Evolutionary conservation across 2,797 vertebrate genomes (phyloP).

Genomic region (Echeneis naucrates): DNA sequence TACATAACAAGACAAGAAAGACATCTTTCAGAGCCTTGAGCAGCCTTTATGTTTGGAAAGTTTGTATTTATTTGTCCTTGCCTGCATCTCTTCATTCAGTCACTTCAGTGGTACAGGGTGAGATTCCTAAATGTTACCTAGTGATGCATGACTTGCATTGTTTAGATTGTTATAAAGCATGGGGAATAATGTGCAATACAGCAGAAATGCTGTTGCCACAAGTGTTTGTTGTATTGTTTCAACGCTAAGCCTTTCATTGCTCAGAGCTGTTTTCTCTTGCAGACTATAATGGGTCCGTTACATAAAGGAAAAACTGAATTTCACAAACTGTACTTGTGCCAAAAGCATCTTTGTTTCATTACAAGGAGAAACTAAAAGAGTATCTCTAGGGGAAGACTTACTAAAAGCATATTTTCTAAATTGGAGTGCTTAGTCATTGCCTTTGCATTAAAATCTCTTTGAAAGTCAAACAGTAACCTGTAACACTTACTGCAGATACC

Average conservation of each 20-base stretch:
- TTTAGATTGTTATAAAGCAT: slow-evolving; percentile 23
- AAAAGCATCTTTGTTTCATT: slow-evolving; percentile 8
- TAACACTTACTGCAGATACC: slow-evolving; percentile 1
- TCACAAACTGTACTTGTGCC: slow-evolving; percentile 11
- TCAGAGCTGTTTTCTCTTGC: slow-evolving; percentile 21
- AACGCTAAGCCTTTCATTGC: slow-evolving; percentile 27
- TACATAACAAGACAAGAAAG: slow-evolving; percentile 1
- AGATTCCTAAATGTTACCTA: slow-evolving; percentile 29
- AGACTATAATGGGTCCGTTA: background rate
- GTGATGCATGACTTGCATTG: slow-evolving; percentile 18
- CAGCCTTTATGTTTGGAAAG: background rate
- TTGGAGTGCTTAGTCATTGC: background rate
- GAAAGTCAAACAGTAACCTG: background rate
- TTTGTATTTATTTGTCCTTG: slow-evolving; percentile 30
- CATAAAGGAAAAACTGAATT: background rate
- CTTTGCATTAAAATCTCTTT: slow-evolving; percentile 8
- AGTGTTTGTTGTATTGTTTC: slow-evolving; percentile 43
- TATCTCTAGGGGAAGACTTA: slow-evolving; percentile 6
- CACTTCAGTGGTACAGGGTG: slow-evolving; percentile 8
- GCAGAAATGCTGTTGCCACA: slow-evolving; percentile 47
- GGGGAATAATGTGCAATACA: slow-evolving; percentile 57
- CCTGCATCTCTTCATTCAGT: slow-evolving; percentile 7
- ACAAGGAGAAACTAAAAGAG: background rate
- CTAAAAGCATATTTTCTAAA: background rate
- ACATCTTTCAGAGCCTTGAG: background rate